Percentiles rank a stretch among this genome's conserved stretches.
phyloP scores from a whole-genome alignment of 2,797 vertebrate species.

The Sciurus vulgaris region DNA sequence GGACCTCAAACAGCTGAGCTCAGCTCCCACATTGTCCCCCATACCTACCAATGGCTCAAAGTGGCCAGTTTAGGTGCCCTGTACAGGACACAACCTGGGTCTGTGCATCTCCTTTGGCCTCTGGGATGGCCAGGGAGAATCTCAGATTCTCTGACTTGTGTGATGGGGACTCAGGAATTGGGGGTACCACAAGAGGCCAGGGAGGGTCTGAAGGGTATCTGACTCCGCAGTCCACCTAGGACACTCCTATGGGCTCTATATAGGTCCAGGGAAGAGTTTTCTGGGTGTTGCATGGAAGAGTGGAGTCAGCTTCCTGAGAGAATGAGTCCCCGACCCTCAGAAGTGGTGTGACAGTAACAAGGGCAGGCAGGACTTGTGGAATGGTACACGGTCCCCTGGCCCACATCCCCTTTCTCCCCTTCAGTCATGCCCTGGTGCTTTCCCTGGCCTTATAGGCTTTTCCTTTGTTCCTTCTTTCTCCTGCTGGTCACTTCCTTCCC shows the following conservation, averaged over 20 bases:
- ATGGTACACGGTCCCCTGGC: fast-evolving
- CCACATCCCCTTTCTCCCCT: neutral
- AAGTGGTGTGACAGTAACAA: neutral
- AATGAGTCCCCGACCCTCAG: neutral
- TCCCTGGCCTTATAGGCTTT: neutral
- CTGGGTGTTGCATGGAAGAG: fast-evolving
- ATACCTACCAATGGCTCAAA: neutral
- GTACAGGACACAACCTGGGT: neutral
- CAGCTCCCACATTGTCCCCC: neutral
- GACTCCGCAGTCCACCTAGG: too few relatives aligned
- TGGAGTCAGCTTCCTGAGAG: neutral
- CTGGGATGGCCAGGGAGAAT: neutral
- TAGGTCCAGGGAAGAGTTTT: neutral
- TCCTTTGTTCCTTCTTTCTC: neutral
- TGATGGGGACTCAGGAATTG: neutral
- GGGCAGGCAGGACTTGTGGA: neutral
- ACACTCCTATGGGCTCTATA: fast-evolving
- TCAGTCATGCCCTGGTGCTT: fast-evolving
- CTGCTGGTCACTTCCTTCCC: neutral
- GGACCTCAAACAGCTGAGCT: neutral
- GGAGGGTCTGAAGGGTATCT: neutral
- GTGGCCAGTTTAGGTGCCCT: neutral
- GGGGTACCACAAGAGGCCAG: neutral
- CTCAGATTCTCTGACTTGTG: neutral
- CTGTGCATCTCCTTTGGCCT: neutral